Conservation (phyloP, 2,888 invertebrate genomes). For the Trissolcus brochymenae region DNA sequence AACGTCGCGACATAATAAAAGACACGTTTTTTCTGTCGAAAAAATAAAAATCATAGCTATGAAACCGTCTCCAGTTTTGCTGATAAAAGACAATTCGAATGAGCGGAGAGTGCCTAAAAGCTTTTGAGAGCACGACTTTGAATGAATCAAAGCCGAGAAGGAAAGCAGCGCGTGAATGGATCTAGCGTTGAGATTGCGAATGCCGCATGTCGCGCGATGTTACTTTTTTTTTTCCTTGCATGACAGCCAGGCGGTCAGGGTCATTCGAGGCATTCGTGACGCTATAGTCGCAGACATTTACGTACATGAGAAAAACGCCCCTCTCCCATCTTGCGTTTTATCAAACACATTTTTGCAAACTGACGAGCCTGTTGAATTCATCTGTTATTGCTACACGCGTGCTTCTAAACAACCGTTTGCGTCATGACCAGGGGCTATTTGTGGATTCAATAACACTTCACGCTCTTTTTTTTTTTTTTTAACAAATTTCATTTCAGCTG, state of each 20-base stretch:
- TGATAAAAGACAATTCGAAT: too few species aligned
- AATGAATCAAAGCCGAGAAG: constrained; percentile 20
- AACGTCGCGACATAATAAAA: too few species aligned
- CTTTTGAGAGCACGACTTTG: neutral
- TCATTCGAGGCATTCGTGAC: constrained; percentile 52
- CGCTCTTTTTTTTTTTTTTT: too few species aligned
- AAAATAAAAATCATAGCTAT: neutral
- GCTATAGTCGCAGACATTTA: constrained; percentile 25
- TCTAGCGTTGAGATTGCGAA: constrained; percentile 52
- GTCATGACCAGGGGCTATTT: too few species aligned
- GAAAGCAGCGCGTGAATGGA: constrained; percentile 55
- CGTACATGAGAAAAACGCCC: constrained; percentile 35
- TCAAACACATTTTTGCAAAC: neutral
- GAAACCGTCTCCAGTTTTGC: neutral
- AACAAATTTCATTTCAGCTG: too few species aligned
- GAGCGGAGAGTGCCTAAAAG: too few species aligned
- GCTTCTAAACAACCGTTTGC: too few species aligned
- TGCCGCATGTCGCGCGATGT: constrained; percentile 57
- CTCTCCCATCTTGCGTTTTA: constrained; percentile 8
- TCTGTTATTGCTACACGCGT: too few species aligned
- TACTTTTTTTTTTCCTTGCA: constrained; percentile 55
- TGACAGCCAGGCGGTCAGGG: constrained; percentile 62
- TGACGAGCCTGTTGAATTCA: too few species aligned
- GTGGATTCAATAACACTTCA: too few species aligned
- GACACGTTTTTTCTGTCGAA: neutral